Base-by-base conservation (phyloP, 2,888 invertebrate species). In the Lasius fuliginosus region DNA sequence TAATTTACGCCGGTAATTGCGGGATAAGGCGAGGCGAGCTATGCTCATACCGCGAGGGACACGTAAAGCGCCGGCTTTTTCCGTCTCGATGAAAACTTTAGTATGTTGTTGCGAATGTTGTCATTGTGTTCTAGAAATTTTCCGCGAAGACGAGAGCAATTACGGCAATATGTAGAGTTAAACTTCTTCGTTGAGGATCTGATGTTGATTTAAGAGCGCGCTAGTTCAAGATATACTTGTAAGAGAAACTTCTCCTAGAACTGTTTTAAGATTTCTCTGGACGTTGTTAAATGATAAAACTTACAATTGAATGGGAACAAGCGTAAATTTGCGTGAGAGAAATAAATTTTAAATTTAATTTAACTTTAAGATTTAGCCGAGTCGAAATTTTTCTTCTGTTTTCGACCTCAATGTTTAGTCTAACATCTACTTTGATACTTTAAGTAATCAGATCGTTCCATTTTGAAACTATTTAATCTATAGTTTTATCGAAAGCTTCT, bases 1-100 rank as follows among this genome's bases (percentile, higher is more conserved):
- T 91, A 91, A 91, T 91, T 91, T 91, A 91, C 88, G 86, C 86
- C 90, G 82, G 86, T 87, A 85, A 89, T 85, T 85, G 85, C 86
- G 83, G 87, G 89, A 90, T 90, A 90, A 87, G 87, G 84, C 82
- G 79, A 67, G 46, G 58, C 86, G 85, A 71, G 86, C 85, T 86
- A 36, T 42, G 30, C 42, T 23, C 15, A 18, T 11, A 9, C 27
- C 23, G 30, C 79, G 33, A 33, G 58, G 33, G 58, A 71, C 58
- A 71, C 42, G 27, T 46, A 27, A 53, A 9, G 36, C 69, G 42
- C 69, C 40, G 68, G 33, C 33, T 73, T 81, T 81, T 81, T 81
- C 73, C 60, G n/a, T 81, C 73, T 3, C 33, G 42, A 46, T 27
- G 73, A 46, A 81, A 81, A 81, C 58, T 58, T 58, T 30, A 42